Base-by-base conservation (phyloP, 1,140 invertebrate species). In the Drosophila repletoides region DNA sequence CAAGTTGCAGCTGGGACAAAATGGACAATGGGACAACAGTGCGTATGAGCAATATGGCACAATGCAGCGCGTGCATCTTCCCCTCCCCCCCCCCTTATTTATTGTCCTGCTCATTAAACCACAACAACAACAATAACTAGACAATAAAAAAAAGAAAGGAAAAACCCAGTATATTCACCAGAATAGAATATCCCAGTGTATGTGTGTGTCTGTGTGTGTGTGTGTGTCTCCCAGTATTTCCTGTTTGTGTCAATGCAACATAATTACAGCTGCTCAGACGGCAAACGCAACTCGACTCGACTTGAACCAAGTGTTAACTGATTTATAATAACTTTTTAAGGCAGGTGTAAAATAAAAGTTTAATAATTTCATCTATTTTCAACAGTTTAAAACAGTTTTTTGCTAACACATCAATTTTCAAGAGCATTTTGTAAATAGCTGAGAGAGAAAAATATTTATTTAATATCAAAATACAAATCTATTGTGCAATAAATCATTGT, bases 241-340 rank as follows among this genome's bases (percentile, higher is more conserved):
- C 19, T 41, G 21, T 14, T 48, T 17, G 41, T 38, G 31, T 46
- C 67, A 71, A 46, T 77, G 74, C 76, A 83, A 74, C 79, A 83
- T 83, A 83, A 83, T 79, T 83, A 77, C 56, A 59, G 64, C 66
- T 75, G 21, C 72, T 60, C 80, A 84, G 79, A 83, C 61, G 41
- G 34, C 33, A 34, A 55, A 26, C 64, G 71, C 58, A 74, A 74
- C 79, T 81, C 72, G 67, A n/a, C n/a, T n/a, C n/a, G n/a, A n/a
- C n/a, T n/a, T n/a, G n/a, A n/a, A n/a, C n/a, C n/a, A n/a, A n/a
- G n/a, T n/a, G n/a, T n/a, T n/a, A n/a, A n/a, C n/a, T n/a, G n/a
- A n/a, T n/a, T n/a, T n/a, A n/a, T n/a, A n/a, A n/a, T n/a, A n/a
- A n/a, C n/a, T n/a, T n/a, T n/a, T n/a, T n/a, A n/a, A n/a, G n/a